These are phyloP conservation scores for Tetramorium parvispinum DNA, from an alignment of 1,140 invertebrate species.

Conservation along the genomic window DNA sequence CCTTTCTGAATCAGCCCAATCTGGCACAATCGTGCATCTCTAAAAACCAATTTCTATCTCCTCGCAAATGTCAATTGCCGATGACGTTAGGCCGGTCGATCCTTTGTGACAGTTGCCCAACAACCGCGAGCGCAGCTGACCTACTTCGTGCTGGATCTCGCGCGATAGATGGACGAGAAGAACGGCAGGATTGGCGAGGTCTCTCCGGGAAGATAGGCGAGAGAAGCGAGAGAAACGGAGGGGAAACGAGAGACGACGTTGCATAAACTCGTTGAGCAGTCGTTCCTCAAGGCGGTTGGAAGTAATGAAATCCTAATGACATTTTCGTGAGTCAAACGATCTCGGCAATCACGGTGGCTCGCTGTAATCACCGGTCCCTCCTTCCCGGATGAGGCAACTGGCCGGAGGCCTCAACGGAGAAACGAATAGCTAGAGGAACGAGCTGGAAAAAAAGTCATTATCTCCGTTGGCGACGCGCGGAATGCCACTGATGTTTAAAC, in stretches of 20 bases:
- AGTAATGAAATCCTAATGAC: constrained; percentile 83
- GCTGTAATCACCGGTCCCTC: constrained; percentile 74
- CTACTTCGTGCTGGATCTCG: constrained; percentile 72
- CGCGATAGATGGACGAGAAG: constrained; percentile 42
- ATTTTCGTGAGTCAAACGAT: constrained; percentile 82
- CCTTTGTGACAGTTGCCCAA: constrained; percentile 71
- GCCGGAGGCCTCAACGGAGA: constrained; percentile 44
- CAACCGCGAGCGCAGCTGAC: constrained; percentile 56
- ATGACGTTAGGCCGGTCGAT: constrained; percentile 70
- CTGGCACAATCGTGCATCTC: constrained; percentile 52
- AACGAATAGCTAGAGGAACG: neutral
- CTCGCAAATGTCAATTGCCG: constrained; percentile 70
- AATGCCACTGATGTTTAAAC: constrained; percentile 46
- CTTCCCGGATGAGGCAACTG: constrained; percentile 78
- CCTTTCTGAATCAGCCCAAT: constrained; percentile 5
- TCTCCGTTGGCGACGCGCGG: constrained; percentile 50
- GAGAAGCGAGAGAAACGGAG: neutral
- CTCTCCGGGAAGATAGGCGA: neutral
- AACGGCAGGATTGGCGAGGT: constrained; percentile 15
- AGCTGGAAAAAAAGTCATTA: constrained; percentile 64
- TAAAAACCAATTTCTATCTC: constrained; percentile 59
- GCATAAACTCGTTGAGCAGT: constrained; percentile 73
- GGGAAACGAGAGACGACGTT: constrained; percentile 65
- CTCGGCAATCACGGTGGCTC: constrained; percentile 76
- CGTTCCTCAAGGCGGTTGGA: constrained; percentile 73